Evolutionary conservation across 2,888 invertebrate species (phyloP), one percentile per base, ranked within the genome.

Genomic region (Salticus scenicus): DNA sequence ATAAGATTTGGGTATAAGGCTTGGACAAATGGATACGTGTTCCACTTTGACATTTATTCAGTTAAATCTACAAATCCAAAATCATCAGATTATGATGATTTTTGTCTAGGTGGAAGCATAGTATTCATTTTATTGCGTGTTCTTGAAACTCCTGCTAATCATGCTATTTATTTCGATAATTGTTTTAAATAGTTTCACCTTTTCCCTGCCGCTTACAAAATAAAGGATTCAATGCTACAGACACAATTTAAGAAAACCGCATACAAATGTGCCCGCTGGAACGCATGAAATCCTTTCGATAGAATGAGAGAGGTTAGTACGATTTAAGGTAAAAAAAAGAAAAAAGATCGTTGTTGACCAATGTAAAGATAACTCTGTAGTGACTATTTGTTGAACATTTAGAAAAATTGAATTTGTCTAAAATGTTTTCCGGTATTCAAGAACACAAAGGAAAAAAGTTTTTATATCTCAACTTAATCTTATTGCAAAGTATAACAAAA

Each of bases 1-100:
- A 66, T 66, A 2, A 66, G 66, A 31, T 66, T 66, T 66, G 31
- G 66, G 4, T 66, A 66, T 30, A 28, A 66, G 30, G 12, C 66
- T 30, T 66, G 66, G 31, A 66, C 30, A 4, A 30, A 66, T 66
- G 66, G 30, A 10, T 66, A 66, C 30, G 66, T 66, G 10, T 66
- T 66, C 12, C 28, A 28, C 30, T 66, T 66, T 28, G 30, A 66
- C 12, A 28, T 66, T 66, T 66, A 66, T 30, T 17, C n/a, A 2
- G 28, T 2, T 1, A 66, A 28, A 1, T 28, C 4, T 30, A 31
- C 30, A 2, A 8, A 1, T 30, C 1, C 28, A 27, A 66, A 1
- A 12, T 66, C 1, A 10, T n/a, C n/a, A n/a, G n/a, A n/a, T n/a
- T n/a, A n/a, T n/a, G n/a, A n/a, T n/a, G n/a, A n/a, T n/a, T n/a